Evolutionary conservation across 2,888 invertebrate genomes (phyloP), one percentile per base, ranked within the genome.

Genomic region (Platerodrilus igneus): DNA sequence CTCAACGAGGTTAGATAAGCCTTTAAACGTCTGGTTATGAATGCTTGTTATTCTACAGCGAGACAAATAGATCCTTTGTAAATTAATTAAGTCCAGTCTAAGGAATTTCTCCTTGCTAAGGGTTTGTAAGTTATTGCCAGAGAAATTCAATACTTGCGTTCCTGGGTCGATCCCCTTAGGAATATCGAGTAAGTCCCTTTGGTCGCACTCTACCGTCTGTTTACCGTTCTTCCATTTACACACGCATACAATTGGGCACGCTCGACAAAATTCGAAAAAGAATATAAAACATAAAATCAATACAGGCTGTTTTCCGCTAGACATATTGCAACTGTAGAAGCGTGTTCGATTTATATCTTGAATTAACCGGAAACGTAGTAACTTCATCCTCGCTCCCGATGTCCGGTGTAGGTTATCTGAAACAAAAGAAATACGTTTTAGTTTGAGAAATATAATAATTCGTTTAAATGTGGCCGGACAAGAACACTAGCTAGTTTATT

Each of bases 171-270:
- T 79, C 34, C 83, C 81, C 53, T 79, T 79, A 2, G 92, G 92
- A 40, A 92, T 79, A 7, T 78, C 75, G 48, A 83, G 77, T 36
- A 92, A 72, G 36, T 80, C 81, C 61, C 84, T 83, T 47, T 84
- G 81, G 31, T 83, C 77, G 68, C 93, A 93, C 66, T 92, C 90
- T 31, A 89, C 90, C 51, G 87, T 86, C 63, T 90, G 84, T 62
- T 93, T 93, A 29, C 92, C 92, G 61, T 85, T 84, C 67, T 90
- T 91, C 92, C 92, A 92, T 66, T 89, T 90, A 74, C 93, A 93
- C 39, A 79, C 74, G 67, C 92, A 93, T 50, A 80, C 78, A 19
- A 77, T 71, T 15, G 90, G 90, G 63, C 90, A 91, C 32, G 78
- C 75, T 35, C 30, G 36, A 33, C 40, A 41, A 11, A 41, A 45